These are phyloP conservation scores for Tortrix viridana DNA, from an alignment of 2,888 invertebrate species.

Conservation along the genomic window DNA sequence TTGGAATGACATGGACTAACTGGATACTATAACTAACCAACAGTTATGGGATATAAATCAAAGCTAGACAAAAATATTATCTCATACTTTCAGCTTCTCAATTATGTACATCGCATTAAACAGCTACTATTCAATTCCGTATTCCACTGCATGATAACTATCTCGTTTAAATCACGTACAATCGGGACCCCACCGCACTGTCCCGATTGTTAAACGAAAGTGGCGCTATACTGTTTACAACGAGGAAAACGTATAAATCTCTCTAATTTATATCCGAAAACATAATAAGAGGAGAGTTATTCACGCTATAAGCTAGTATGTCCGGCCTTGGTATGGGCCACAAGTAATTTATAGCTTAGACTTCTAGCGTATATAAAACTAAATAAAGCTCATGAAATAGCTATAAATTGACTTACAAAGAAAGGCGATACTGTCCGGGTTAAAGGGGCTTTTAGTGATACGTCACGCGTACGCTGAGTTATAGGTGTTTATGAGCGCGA, in stretches of 20 bases:
- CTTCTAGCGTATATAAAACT: slow-evolving; percentile 77
- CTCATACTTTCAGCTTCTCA: too few species aligned
- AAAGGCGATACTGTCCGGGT: slow-evolving; percentile 57
- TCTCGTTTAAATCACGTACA: slow-evolving; percentile 58
- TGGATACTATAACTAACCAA: too few species aligned
- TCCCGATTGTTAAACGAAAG: slow-evolving; percentile 56
- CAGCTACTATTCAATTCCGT: slow-evolving; percentile 25
- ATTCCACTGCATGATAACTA: slow-evolving; percentile 49
- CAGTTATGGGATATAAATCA: too few species aligned
- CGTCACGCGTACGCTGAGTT: slow-evolving; percentile 28
- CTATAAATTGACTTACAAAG: slow-evolving; percentile 77
- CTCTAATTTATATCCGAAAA: slow-evolving; percentile 79
- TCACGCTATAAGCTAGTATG: slow-evolving; percentile 66
- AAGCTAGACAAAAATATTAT: too few species aligned
- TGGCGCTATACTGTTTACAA: slow-evolving; percentile 59
- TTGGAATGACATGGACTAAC: too few species aligned
- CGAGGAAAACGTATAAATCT: slow-evolving; percentile 67
- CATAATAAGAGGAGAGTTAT: slow-evolving; percentile 81
- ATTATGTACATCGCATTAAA: too few species aligned
- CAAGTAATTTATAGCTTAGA: slow-evolving; percentile 75
- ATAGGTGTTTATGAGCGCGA: slow-evolving; percentile 30
- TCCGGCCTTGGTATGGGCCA: slow-evolving; percentile 52
- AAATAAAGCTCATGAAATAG: slow-evolving; percentile 81
- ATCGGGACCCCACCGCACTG: slow-evolving; percentile 52
- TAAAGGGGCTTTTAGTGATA: slow-evolving; percentile 38